Base-by-base conservation (phyloP, 64 coral and sea anemone genomes). In the Porites australiensis region DNA sequence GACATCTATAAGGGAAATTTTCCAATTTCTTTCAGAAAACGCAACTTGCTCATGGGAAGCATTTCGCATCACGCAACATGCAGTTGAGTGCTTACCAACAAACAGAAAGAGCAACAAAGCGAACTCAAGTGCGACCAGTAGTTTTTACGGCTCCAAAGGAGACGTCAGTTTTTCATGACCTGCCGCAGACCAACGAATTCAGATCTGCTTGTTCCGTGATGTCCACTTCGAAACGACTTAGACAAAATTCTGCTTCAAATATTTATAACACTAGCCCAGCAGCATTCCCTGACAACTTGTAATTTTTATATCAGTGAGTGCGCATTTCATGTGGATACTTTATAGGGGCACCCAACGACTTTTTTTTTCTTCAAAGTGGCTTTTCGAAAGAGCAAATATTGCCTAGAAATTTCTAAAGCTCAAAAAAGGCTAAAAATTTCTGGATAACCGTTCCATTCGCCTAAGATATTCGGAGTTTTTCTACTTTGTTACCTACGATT, bases 41-140 rank as follows among this genome's bases (percentile, higher is more conserved):
- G 7, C 61, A 84, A 8, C 61, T 63, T 84, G 8, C 62, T 43
- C 27, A 37, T 37, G 27, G 27, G 27, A 84, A 84, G 62, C 44
- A 84, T 55, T 55, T 55, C 10, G 46, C 45, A 10, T 3, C 16
- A 45, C 50, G 47, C 45, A 20, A 59, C n/a, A 45, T 18, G 66
- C 81, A 68, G 14, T 18, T 18, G 18, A 49, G 16, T 16, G 16
- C 63, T 5, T 68, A 51, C 68, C 81, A 84, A 46, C 81, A 84
- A 50, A 13, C 81, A 49, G 68, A 67, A 14, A 68, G 45, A 48
- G 63, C 44, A 68, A 45, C 45, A 69, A 5, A 60, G 61, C 61
- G 81, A 45, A 63, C 81, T 19, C 81, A 84, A 52, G 63, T 52
- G 62, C 81, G 63, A 84, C 62, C 46, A 84, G 81, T 84, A 47